Percentiles rank a stretch among this genome's conserved stretches.
These are phyloP conservation scores for Cotesia congregata DNA, from an alignment of 2,888 invertebrate species.

Conservation along the genomic window DNA sequence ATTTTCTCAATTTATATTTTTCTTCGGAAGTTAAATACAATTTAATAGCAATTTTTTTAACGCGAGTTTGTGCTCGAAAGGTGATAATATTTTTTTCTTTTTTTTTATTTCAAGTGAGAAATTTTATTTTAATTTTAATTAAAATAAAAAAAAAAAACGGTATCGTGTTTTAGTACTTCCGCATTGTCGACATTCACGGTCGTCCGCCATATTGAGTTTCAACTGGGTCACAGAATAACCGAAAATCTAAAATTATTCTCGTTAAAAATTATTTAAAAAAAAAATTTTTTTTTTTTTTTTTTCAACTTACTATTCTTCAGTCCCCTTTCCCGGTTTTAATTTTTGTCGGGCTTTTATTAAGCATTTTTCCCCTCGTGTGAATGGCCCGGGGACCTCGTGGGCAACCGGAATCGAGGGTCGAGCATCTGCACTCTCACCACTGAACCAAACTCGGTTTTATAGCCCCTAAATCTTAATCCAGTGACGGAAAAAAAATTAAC, in stretches of 20 bases:
- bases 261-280: background rate
- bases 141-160: background rate
- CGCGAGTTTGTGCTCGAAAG: background rate
- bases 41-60: too few relatives aligned
- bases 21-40: background rate
- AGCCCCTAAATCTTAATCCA: background rate
- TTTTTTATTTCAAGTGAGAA: background rate
- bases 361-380: conserved; percentile 7
- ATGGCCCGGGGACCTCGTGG: conserved; percentile 16
- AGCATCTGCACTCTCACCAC: conserved; percentile 25
- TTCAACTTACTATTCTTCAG: background rate
- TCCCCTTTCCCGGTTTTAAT: background rate
- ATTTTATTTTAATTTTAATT: conserved; percentile 5
- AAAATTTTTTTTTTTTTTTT: background rate
- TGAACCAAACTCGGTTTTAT: conserved; percentile 3
- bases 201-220: conserved; percentile 43
- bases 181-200: conserved; percentile 43
- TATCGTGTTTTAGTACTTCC: conserved; percentile 29
- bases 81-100: background rate
- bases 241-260: conserved; percentile 20
- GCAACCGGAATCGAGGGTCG: conserved; percentile 17
- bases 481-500: conserved; percentile 9
- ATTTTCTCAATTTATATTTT: conserved; percentile 14
- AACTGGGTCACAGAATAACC: conserved; percentile 43
- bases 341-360: background rate